These are phyloP conservation scores for Tetramorium alpestre DNA, from an alignment of 1,140 invertebrate genomes.

Conservation along the genomic window DNA sequence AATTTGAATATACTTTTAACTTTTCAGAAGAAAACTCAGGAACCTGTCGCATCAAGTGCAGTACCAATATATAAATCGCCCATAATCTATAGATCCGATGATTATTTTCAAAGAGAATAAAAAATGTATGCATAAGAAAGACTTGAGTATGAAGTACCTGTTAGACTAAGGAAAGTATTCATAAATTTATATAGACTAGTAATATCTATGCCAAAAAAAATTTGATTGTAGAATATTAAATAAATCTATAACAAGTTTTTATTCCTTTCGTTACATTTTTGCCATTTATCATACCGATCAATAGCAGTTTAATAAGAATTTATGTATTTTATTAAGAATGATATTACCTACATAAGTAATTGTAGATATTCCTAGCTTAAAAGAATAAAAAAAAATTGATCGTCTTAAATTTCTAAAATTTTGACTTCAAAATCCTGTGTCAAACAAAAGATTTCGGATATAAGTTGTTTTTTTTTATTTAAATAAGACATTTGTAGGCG, in stretches of 20 bases:
- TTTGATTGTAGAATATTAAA: neutral
- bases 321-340: slow-evolving; percentile 81
- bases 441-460: neutral
- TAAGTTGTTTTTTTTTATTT: neutral
- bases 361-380: slow-evolving; percentile 77
- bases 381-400: slow-evolving; percentile 82
- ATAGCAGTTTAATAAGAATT: slow-evolving; percentile 80
- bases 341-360: slow-evolving; percentile 80
- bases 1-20: slow-evolving; percentile 3
- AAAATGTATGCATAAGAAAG: neutral
- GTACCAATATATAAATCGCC: slow-evolving; percentile 61
- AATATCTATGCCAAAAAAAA: neutral
- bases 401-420: slow-evolving; percentile 41
- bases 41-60: slow-evolving; percentile 53
- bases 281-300: neutral
- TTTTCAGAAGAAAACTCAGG: slow-evolving; percentile 75
- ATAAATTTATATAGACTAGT: neutral
- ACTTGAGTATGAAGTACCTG: neutral
- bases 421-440: neutral
- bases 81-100: slow-evolving; percentile 73
- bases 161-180: slow-evolving; percentile 10
- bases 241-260: slow-evolving; percentile 1
- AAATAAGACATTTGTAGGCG: neutral
- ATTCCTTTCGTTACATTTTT: neutral
- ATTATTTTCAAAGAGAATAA: slow-evolving; percentile 72